A percentile compares a stretch with the other conserved stretches of the same genome.
These are phyloP conservation scores for Lasiurus cinereus DNA, from an alignment of 2,113 vertebrate genomes.

Conservation along the genomic window DNA sequence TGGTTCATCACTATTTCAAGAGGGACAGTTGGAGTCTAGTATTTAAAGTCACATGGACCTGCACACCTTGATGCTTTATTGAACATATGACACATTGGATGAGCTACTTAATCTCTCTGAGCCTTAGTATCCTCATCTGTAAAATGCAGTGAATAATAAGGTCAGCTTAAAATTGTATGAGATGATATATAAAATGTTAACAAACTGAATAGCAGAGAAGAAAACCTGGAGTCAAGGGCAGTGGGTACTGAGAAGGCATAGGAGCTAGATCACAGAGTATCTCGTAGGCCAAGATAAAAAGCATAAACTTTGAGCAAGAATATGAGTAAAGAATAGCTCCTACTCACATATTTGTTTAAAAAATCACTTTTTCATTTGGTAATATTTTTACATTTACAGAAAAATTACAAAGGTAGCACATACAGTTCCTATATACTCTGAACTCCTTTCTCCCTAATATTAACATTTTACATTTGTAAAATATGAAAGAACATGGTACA, in stretches of 20 bases:
- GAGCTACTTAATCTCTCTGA: neutral
- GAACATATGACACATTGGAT: neutral
- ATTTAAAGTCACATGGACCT: conserved; percentile 8
- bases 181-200: neutral
- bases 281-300: neutral
- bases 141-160: neutral
- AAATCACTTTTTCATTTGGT: neutral
- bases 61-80: neutral
- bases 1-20: neutral
- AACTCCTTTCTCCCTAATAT: neutral
- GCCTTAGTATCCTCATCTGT: neutral
- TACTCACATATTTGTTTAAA: neutral
- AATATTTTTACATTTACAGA: neutral
- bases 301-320: neutral
- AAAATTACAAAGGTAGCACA: neutral
- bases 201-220: neutral
- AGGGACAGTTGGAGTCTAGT: neutral
- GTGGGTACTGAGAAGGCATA: neutral
- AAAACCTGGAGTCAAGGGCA: neutral
- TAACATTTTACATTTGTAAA: neutral
- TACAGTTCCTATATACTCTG: neutral
- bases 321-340: neutral
- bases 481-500: neutral
- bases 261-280: neutral
- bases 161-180: neutral